Conservation (phyloP, 92 coral and sea anemone genomes). For the Epizoanthus fatuus region DNA sequence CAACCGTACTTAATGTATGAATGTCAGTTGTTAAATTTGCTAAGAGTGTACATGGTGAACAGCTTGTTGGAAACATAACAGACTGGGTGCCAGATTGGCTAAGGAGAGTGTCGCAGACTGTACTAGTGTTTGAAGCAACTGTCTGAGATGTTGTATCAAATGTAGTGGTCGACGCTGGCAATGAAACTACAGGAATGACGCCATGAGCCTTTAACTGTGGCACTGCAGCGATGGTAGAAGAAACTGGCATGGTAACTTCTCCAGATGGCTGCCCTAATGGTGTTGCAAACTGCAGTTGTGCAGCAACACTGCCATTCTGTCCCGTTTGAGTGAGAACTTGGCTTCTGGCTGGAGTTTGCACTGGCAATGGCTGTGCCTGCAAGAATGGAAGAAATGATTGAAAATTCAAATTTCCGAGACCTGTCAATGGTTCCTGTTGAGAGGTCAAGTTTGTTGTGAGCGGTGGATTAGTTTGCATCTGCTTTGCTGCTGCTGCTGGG, state of each 20-base stretch:
- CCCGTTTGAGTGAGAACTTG: neutral
- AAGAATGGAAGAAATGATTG: neutral
- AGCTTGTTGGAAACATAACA: neutral
- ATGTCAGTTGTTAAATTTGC: constrained; percentile 3
- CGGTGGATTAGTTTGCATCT: neutral
- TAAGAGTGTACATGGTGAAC: neutral
- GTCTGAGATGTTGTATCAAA: neutral
- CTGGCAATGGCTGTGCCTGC: neutral
- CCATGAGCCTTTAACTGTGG: neutral
- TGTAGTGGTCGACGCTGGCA: neutral
- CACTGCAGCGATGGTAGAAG: neutral
- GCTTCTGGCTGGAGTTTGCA: constrained; percentile 2
- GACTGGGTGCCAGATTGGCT: neutral
- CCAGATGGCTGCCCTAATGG: neutral
- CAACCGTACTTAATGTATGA: neutral
- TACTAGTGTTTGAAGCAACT: neutral
- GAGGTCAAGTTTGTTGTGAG: neutral
- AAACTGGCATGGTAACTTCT: neutral
- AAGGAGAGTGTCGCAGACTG: neutral
- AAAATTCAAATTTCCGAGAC: neutral
- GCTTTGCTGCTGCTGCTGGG: neutral
- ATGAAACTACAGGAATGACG: neutral
- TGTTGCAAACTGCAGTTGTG: neutral
- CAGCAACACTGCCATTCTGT: neutral
- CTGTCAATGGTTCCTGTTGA: neutral